A percentile compares a stretch with the other conserved stretches of the same genome.
Evolutionary conservation across 2,888 invertebrate species (phyloP).

Genomic region (Cerastis leucographa): DNA sequence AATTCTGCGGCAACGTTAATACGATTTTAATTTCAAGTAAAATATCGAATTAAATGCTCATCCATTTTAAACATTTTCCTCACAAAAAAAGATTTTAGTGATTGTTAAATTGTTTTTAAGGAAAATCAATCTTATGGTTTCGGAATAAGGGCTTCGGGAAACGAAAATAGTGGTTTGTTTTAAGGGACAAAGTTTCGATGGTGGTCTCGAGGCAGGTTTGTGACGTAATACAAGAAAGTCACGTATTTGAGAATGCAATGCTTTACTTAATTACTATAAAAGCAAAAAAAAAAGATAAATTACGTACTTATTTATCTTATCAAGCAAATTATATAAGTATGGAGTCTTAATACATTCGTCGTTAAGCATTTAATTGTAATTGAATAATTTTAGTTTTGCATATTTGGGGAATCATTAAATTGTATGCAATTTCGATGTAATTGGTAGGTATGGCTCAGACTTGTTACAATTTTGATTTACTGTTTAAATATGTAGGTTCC

Average conservation of each 20-base stretch:
- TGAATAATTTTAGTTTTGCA: conserved; percentile 57
- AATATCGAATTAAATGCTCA: conserved; percentile 83
- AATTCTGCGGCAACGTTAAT: conserved; percentile 72
- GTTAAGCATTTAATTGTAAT: conserved; percentile 58
- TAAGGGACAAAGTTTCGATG: conserved; percentile 63
- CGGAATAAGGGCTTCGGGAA: background rate
- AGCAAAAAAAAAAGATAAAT: conserved; percentile 52
- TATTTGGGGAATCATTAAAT: conserved; percentile 56
- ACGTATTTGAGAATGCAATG: conserved; percentile 71
- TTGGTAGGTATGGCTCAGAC: conserved; percentile 32
- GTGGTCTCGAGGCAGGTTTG: conserved; percentile 71
- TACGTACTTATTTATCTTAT: conserved; percentile 52
- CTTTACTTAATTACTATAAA: conserved; percentile 70
- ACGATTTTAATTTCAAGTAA: conserved; percentile 82
- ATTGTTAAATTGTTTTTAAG: conserved; percentile 2
- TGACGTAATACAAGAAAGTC: conserved; percentile 74
- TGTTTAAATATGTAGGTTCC: conserved; percentile 19
- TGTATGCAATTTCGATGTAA: conserved; percentile 59
- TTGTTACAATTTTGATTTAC: conserved; percentile 61
- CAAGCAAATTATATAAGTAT: conserved; percentile 64
- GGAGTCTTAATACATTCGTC: conserved; percentile 51
- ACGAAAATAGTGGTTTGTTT: conserved; percentile 29
- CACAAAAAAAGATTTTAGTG: conserved; percentile 62
- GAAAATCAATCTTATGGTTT: conserved; percentile 31
- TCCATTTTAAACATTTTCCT: conserved; percentile 79